These are phyloP conservation scores for Stenurella melanura DNA, from an alignment of 2,888 invertebrate species.

Conservation along the genomic window DNA sequence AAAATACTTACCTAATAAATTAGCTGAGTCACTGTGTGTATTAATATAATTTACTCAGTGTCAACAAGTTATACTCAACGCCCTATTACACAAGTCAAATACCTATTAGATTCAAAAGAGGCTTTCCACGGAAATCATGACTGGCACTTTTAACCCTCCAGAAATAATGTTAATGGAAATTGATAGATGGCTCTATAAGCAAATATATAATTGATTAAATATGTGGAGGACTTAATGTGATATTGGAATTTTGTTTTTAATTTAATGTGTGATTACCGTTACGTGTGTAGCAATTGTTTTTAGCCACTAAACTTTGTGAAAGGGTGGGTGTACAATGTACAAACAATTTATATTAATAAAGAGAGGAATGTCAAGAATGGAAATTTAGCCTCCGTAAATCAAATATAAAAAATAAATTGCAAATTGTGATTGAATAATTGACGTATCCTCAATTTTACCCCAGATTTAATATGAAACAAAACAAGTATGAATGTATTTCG, in stretches of 20 bases:
- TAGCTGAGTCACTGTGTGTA: conserved; percentile 31
- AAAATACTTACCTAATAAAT: conserved; percentile 9
- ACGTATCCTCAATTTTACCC: too few species aligned
- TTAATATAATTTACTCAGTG: conserved; percentile 32
- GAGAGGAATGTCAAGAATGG: too few species aligned
- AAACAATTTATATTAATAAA: too few species aligned
- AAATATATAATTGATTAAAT: conserved; percentile 34
- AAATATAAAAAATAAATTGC: too few species aligned
- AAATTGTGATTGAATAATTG: too few species aligned
- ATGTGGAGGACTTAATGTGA: background rate
- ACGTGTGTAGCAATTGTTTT: background rate
- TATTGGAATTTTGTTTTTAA: background rate
- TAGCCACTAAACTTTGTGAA: background rate
- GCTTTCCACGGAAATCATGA: conserved; percentile 39
- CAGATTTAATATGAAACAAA: too few species aligned
- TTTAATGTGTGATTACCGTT: background rate
- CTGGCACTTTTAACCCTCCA: conserved; percentile 39
- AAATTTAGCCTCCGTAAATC: too few species aligned
- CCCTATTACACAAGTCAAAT: conserved; percentile 41
- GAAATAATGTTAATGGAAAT: conserved; percentile 37
- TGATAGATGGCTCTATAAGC: conserved; percentile 42
- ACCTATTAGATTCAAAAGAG: conserved; percentile 42
- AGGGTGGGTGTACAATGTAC: too few species aligned
- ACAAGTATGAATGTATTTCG: too few species aligned
- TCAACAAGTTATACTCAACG: conserved; percentile 41